phyloP scores from a whole-genome alignment of 2,888 invertebrate genomes.

The Hirtodrosophila histrioides region DNA sequence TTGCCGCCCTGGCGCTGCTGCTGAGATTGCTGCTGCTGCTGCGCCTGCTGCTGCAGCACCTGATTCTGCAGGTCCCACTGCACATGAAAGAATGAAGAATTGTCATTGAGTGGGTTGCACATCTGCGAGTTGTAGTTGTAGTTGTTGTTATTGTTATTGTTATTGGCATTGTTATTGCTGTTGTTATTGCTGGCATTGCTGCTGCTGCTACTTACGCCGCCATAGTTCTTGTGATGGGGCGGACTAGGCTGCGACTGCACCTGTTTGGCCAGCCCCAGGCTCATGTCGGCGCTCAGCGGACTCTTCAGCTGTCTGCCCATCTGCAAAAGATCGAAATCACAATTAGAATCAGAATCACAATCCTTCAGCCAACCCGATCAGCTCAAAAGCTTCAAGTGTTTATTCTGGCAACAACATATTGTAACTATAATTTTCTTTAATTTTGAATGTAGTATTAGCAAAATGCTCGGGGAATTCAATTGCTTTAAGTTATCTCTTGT shows the following conservation, averaged over 20 bases:
- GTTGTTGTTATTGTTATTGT: too few species aligned
- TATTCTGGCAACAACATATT: too few species aligned
- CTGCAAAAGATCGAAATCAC: constrained; percentile 59
- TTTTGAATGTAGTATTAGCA: too few species aligned
- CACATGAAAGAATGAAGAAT: constrained; percentile 28
- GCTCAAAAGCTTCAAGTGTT: too few species aligned
- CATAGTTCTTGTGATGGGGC: constrained; percentile 84
- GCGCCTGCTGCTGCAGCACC: constrained; percentile 84
- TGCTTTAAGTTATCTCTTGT: too few species aligned
- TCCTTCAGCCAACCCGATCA: neutral
- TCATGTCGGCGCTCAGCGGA: constrained; percentile 83
- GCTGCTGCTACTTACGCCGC: constrained; percentile 80
- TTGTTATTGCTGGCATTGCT: constrained; percentile 1
- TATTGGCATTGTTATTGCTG: neutral
- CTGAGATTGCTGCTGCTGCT: constrained; percentile 82
- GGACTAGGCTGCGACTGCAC: constrained; percentile 84
- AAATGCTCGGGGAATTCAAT: too few species aligned
- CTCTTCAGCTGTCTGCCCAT: constrained; percentile 84
- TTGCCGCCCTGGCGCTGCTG: constrained; percentile 79
- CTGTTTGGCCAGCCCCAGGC: constrained; percentile 84
- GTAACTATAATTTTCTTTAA: too few species aligned
- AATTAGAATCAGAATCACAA: neutral
- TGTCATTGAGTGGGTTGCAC: constrained; percentile 5
- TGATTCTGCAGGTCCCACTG: constrained; percentile 84
- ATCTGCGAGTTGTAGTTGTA: constrained; percentile 6